phyloP scores from a whole-genome alignment of 1,140 invertebrate genomes.

The Oncopeltus fasciatus region DNA sequence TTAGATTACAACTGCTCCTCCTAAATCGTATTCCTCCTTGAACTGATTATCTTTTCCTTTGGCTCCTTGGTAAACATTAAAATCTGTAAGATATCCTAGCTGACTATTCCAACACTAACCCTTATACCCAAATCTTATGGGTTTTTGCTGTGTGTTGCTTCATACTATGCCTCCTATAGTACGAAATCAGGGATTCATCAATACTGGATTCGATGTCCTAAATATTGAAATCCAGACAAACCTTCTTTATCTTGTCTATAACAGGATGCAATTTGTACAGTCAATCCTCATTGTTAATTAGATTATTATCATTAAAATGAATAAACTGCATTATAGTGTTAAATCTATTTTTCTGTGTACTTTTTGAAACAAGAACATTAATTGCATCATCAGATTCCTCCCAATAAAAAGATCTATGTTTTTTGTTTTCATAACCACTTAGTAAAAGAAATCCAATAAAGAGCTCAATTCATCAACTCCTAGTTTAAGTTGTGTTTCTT shows the following conservation, averaged over 20 bases:
- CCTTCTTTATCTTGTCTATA: too few relatives aligned
- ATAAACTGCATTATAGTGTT: not conserved
- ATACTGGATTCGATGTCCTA: not conserved
- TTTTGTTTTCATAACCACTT: not conserved
- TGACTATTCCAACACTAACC: not conserved
- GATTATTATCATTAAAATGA: not conserved
- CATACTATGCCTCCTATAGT: not conserved
- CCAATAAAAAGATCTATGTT: not conserved
- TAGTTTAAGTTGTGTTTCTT: not conserved
- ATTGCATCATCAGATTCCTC: not conserved
- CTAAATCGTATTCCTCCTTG: too few relatives aligned
- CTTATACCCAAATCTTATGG: not conserved
- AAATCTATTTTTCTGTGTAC: not conserved
- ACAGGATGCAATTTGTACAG: too few relatives aligned
- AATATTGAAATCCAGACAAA: too few relatives aligned
- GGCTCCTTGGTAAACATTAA: not conserved
- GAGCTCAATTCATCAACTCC: not conserved
- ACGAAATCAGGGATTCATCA: not conserved
- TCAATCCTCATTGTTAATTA: not conserved
- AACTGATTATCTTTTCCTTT: too few relatives aligned
- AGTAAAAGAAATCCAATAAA: not conserved
- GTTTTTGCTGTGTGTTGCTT: not conserved
- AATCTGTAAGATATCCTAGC: not conserved
- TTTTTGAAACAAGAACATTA: not conserved
- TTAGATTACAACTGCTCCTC: too few relatives aligned